phyloP scores from a whole-genome alignment of 2,113 vertebrate genomes.

The Willisornis vidua region DNA sequence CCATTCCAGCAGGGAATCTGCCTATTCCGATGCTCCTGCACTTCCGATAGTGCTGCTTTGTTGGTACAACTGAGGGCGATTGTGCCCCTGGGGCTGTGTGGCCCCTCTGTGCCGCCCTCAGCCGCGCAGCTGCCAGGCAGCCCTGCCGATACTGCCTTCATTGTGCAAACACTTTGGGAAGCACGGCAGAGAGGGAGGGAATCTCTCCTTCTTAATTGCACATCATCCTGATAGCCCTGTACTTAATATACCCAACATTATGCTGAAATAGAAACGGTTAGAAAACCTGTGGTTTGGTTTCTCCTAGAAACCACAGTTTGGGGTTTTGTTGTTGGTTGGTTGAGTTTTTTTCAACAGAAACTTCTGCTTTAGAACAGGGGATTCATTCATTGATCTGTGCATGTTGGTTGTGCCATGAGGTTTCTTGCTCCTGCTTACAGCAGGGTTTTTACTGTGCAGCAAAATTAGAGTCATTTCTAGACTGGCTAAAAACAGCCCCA shows the following conservation, averaged over 20 bases:
- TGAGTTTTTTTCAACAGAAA: not conserved
- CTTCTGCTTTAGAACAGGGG: constrained; percentile 36
- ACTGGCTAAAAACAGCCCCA: not conserved
- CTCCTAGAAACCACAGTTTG: constrained; percentile 6
- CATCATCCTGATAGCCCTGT: rapidly evolving
- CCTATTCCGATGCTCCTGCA: not conserved
- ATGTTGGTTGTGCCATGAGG: not conserved
- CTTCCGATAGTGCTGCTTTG: not conserved
- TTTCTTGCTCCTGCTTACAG: not conserved
- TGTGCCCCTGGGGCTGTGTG: not conserved
- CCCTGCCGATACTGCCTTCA: not conserved
- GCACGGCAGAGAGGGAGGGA: not conserved
- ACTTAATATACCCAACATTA: rapidly evolving
- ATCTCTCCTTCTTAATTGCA: not conserved
- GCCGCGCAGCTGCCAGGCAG: constrained; percentile 1
- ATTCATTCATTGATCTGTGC: not conserved
- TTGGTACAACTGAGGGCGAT: constrained; percentile 20
- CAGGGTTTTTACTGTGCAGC: not conserved
- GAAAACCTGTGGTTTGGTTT: constrained; percentile 57
- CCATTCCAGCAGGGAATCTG: rapidly evolving
- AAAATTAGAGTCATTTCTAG: not conserved
- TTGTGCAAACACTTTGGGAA: not conserved
- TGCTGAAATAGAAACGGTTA: not conserved
- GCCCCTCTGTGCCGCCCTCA: not conserved
- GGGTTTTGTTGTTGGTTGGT: not conserved